Conservation (phyloP, 64 coral and sea anemone genomes). For the Montipora efflorescens region DNA sequence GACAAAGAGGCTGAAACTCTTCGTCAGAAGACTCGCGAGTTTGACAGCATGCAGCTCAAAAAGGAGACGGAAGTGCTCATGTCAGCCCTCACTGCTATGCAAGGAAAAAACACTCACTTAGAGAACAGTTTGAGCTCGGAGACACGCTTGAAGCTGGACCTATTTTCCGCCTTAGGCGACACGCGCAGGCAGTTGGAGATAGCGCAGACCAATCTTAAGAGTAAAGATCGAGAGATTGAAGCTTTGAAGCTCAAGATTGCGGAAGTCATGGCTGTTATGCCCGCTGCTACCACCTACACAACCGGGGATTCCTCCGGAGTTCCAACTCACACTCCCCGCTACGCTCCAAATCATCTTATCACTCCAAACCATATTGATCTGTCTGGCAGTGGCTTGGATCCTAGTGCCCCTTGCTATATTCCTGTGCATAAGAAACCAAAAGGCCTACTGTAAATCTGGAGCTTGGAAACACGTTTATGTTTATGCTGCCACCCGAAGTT, state of each 20-base stretch:
- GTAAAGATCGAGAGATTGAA: constrained; percentile 91
- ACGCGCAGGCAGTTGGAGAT: constrained; percentile 94
- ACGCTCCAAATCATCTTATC: constrained; percentile 40
- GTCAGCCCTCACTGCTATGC: constrained; percentile 89
- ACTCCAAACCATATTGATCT: constrained; percentile 71
- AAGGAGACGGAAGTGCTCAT: constrained; percentile 97
- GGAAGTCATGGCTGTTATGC: constrained; percentile 97
- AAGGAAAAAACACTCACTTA: constrained; percentile 96
- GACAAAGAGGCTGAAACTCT: constrained; percentile 85
- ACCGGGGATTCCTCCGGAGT: constrained; percentile 14
- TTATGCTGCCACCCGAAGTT: constrained; percentile 8
- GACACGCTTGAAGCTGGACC: constrained; percentile 92
- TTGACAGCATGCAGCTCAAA: constrained; percentile 93
- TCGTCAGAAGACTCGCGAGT: constrained; percentile 87
- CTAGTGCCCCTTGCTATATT: constrained; percentile 83
- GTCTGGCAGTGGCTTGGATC: constrained; percentile 72
- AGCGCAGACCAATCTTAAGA: constrained; percentile 79
- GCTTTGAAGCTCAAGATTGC: constrained; percentile 93
- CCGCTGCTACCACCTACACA: constrained; percentile 55
- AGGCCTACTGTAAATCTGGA: constrained; percentile 78
- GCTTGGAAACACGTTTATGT: neutral
- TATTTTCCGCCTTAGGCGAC: constrained; percentile 95
- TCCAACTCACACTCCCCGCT: constrained; percentile 1
- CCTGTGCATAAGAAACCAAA: constrained; percentile 76
- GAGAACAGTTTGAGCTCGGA: constrained; percentile 96